phyloP scores from a whole-genome alignment of 2,113 vertebrate genomes.

The Cynocephalus volans region DNA sequence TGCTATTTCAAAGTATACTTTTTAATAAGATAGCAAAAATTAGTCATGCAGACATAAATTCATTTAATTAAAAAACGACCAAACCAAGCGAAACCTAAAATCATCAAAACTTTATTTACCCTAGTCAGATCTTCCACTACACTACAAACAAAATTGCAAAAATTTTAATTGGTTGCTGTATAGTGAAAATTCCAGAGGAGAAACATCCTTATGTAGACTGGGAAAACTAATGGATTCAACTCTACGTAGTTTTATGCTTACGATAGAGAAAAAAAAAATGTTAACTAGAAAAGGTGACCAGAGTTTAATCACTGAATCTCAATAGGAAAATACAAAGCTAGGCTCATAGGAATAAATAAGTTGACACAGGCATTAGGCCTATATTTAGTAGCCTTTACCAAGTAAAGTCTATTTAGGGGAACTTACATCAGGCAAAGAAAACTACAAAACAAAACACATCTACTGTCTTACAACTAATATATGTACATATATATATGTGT shows the following conservation, averaged over 20 bases:
- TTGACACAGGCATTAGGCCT: background rate
- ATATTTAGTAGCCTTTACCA: conserved; percentile 41
- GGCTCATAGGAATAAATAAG: conserved; percentile 44
- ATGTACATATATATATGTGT: background rate
- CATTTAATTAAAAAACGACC: background rate
- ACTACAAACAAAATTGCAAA: conserved; percentile 28
- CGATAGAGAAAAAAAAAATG: conserved; percentile 54
- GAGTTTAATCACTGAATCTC: conserved; percentile 53
- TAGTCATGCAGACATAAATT: conserved; percentile 47
- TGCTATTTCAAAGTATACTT: background rate
- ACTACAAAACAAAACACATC: conserved; percentile 8
- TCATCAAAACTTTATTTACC: background rate
- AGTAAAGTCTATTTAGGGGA: conserved; percentile 15
- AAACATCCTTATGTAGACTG: background rate
- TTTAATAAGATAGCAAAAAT: conserved; percentile 16
- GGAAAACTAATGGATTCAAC: conserved; percentile 41
- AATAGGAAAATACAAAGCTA: conserved; percentile 42
- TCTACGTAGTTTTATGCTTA: background rate
- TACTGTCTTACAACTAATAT: conserved; percentile 6
- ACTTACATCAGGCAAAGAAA: background rate
- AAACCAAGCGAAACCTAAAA: conserved; percentile 59
- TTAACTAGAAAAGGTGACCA: conserved; percentile 38
- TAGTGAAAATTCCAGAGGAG: conserved; percentile 21
- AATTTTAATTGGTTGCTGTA: background rate
- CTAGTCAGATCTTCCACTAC: background rate